Conservation (phyloP, 1,140 invertebrate genomes). For the Thereuonema tuberculata region DNA sequence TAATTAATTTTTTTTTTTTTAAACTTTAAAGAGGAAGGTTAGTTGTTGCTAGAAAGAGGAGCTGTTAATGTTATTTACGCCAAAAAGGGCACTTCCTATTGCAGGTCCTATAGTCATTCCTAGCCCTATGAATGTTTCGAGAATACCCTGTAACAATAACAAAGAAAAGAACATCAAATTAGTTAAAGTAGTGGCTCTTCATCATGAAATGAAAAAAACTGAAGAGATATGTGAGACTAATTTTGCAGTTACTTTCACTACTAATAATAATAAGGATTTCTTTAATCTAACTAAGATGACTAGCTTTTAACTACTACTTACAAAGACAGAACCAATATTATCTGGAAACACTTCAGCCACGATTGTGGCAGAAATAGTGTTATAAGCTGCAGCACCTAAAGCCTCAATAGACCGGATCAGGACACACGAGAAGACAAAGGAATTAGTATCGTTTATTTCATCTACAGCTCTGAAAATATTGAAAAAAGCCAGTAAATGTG, state of each 20-base stretch:
- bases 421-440: conserved; percentile 44
- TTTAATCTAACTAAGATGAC: not conserved
- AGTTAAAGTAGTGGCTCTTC: not conserved
- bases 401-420: conserved; percentile 52
- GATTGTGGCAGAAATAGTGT: conserved; percentile 56
- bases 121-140: conserved; percentile 60
- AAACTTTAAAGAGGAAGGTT: too few species aligned
- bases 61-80: too few species aligned
- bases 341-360: conserved; percentile 60
- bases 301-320: conserved; percentile 33
- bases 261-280: not conserved
- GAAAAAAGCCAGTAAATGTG: too few species aligned
- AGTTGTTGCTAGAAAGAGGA: too few species aligned
- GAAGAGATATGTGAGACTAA: too few species aligned
- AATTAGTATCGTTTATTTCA: not conserved
- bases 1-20: too few species aligned
- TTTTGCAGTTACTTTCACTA: too few species aligned
- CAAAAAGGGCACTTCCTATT: conserved; percentile 55
- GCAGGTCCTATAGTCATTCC: conserved; percentile 61
- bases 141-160: conserved; percentile 50
- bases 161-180: conserved; percentile 13
- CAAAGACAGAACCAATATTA: conserved; percentile 52
- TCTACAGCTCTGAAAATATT: not conserved
- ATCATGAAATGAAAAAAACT: not conserved
- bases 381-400: conserved; percentile 53